phyloP scores from a whole-genome alignment of 2,888 invertebrate genomes.

The Synergus itoensis region DNA sequence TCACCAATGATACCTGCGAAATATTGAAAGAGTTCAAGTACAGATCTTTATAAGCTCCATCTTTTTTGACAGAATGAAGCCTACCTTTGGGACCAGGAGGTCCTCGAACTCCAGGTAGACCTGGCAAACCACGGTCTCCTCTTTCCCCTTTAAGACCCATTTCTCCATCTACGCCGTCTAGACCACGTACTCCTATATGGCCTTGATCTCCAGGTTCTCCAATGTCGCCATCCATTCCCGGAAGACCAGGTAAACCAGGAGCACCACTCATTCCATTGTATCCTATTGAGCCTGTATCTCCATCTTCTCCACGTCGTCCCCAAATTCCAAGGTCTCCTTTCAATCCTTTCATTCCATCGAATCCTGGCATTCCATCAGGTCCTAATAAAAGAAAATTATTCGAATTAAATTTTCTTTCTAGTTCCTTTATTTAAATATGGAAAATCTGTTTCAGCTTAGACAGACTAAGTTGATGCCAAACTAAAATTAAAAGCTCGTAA shows the following conservation, averaged over 20 bases:
- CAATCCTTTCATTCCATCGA: slow-evolving; percentile 73
- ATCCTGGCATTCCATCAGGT: slow-evolving; percentile 68
- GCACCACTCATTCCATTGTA: slow-evolving; percentile 74
- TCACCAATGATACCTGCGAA: slow-evolving; percentile 82
- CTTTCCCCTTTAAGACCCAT: slow-evolving; percentile 88
- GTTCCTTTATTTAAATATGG: slow-evolving; percentile 14
- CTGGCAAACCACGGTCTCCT: slow-evolving; percentile 84
- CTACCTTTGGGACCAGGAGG: slow-evolving; percentile 77
- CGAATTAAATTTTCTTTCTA: slow-evolving; percentile 15
- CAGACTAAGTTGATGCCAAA: too few species aligned
- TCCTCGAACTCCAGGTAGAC: slow-evolving; percentile 83
- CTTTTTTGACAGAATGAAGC: background rate
- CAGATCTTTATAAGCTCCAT: background rate
- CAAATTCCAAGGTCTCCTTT: slow-evolving; percentile 74
- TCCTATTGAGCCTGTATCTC: slow-evolving; percentile 75
- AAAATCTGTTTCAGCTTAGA: too few species aligned
- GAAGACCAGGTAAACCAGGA: slow-evolving; percentile 81
- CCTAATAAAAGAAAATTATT: slow-evolving; percentile 58
- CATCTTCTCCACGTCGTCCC: slow-evolving; percentile 77
- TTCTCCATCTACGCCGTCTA: slow-evolving; percentile 78
- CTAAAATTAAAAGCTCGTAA: too few species aligned
- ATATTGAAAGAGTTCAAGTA: background rate
- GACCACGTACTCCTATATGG: slow-evolving; percentile 79
- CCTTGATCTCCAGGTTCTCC: slow-evolving; percentile 84
- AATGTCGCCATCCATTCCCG: slow-evolving; percentile 79